Percentiles rank a stretch among this genome's conserved stretches.
Conservation (phyloP, 2,888 invertebrate genomes). For the Nomada ruficornis region DNA sequence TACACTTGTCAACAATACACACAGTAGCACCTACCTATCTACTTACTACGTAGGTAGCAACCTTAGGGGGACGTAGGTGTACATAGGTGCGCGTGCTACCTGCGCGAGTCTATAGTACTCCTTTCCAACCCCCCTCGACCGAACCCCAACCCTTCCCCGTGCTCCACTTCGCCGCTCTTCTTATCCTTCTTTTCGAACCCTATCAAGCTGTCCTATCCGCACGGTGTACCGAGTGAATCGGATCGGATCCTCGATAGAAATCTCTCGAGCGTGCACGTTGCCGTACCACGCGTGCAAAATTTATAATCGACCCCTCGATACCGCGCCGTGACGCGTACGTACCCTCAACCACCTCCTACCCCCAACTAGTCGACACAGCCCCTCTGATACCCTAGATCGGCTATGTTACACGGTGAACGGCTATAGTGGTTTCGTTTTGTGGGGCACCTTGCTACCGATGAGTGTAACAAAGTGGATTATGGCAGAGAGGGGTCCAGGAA, state of each 20-base stretch:
- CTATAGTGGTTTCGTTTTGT: constrained; percentile 25
- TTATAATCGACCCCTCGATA: constrained; percentile 60
- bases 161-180: not conserved
- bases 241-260: constrained; percentile 61
- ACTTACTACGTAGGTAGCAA: constrained; percentile 53
- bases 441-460: constrained; percentile 8
- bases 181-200: constrained; percentile 48
- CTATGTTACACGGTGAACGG: constrained; percentile 2
- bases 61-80: constrained; percentile 41
- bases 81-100: constrained; percentile 49
- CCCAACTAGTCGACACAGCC: constrained; percentile 8
- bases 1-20: constrained; percentile 50
- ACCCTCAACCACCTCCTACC: constrained; percentile 7
- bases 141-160: not conserved
- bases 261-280: constrained; percentile 60
- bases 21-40: constrained; percentile 10
- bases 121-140: constrained; percentile 17
- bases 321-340: constrained; percentile 33
- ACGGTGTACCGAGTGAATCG: constrained; percentile 61
- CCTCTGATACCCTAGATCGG: constrained; percentile 27
- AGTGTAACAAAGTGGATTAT: too few species aligned
- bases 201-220: constrained; percentile 55
- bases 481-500: too few species aligned
- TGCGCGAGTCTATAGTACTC: constrained; percentile 27
- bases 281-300: constrained; percentile 61